phyloP scores from a whole-genome alignment of 2,888 invertebrate genomes.

The Oscheius myriophilus region DNA sequence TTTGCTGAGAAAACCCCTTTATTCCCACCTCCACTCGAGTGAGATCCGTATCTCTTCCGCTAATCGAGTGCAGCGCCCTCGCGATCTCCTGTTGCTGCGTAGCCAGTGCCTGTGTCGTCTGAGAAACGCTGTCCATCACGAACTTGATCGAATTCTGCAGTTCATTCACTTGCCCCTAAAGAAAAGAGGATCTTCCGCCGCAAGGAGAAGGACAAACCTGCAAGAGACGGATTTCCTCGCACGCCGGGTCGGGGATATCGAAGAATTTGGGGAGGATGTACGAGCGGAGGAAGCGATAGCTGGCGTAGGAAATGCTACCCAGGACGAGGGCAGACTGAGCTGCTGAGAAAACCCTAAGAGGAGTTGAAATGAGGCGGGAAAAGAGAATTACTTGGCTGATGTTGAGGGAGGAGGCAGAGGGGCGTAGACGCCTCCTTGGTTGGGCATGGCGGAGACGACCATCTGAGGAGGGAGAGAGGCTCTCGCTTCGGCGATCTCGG shows the following conservation, averaged over 20 bases:
- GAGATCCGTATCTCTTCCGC: conserved; percentile 51
- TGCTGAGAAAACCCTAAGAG: conserved; percentile 29
- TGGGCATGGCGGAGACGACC: not conserved
- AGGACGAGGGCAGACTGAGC: conserved; percentile 63
- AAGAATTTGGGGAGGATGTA: conserved; percentile 67
- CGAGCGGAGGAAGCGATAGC: conserved; percentile 64
- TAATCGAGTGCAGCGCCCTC: conserved; percentile 51
- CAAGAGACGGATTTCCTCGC: conserved; percentile 53
- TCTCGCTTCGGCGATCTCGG: conserved; percentile 59
- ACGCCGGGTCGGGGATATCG: conserved; percentile 65
- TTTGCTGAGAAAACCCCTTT: not conserved
- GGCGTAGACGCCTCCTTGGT: not conserved
- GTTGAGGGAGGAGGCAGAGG: conserved; percentile 4
- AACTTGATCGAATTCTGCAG: conserved; percentile 70
- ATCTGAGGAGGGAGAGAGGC: conserved; percentile 37
- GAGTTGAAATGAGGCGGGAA: conserved; percentile 31
- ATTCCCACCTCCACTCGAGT: conserved; percentile 43
- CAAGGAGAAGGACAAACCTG: conserved; percentile 38
- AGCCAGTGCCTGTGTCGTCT: conserved; percentile 53
- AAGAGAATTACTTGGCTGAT: not conserved
- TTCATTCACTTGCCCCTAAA: conserved; percentile 59
- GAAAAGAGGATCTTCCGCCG: not conserved
- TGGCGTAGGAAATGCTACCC: conserved; percentile 63
- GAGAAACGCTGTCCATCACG: conserved; percentile 68
- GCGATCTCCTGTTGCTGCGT: conserved; percentile 52